phyloP scores from a whole-genome alignment of 2,797 vertebrate genomes.

The Phrynocephalus vlangalii region DNA sequence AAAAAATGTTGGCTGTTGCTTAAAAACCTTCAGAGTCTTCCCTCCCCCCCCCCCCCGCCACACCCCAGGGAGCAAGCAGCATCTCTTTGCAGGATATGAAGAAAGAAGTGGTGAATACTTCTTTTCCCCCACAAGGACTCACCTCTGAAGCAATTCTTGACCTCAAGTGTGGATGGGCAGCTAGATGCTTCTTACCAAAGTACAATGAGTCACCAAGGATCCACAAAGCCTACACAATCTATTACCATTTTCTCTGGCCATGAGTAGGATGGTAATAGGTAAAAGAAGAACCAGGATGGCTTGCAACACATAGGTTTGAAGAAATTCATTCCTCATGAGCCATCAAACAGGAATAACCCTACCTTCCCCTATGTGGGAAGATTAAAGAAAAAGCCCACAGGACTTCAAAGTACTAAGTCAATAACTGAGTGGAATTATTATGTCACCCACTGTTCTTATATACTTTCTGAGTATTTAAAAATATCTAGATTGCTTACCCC shows the following conservation, averaged over 20 bases:
- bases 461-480: not conserved
- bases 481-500: conserved; percentile 85
- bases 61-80: not conserved
- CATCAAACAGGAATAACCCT: not conserved
- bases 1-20: not conserved
- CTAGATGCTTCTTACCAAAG: conserved; percentile 18
- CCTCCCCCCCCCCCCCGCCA: too few species aligned
- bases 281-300: conserved; percentile 18
- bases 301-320: not conserved
- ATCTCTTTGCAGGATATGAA: conserved; percentile 17
- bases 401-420: not conserved
- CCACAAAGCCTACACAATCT: not conserved
- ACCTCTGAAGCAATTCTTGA: conserved; percentile 8
- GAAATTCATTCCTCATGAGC: not conserved
- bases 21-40: not conserved
- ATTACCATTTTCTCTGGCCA: not conserved
- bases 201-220: conserved; percentile 7
- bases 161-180: not conserved
- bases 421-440: not conserved
- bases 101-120: not conserved
- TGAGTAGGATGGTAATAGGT: not conserved
- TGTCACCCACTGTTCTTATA: not conserved
- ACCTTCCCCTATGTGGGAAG: not conserved
- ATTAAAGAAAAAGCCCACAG: not conserved
- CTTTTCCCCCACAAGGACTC: not conserved